Conservation (phyloP, 2,797 vertebrate species). For the Acanthurus lineatus region DNA sequence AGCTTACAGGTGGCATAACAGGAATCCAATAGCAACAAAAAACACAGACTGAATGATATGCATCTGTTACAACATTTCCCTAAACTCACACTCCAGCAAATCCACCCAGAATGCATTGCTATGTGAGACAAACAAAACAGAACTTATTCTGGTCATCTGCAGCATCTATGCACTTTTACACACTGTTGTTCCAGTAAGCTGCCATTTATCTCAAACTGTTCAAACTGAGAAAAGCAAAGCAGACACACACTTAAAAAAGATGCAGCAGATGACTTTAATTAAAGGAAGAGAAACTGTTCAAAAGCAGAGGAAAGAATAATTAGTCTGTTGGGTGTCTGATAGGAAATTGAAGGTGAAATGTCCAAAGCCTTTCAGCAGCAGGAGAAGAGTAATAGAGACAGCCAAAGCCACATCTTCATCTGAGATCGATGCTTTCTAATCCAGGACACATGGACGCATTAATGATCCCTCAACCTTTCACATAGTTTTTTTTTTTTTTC, state of each 20-base stretch:
- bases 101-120: neutral
- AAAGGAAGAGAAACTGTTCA: conserved; percentile 9
- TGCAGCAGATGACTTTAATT: conserved; percentile 17
- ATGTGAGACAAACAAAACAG: neutral
- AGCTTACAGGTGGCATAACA: neutral
- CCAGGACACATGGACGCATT: conserved; percentile 69
- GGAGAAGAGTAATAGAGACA: conserved; percentile 66
- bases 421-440: conserved; percentile 73
- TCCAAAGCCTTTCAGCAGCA: conserved; percentile 22
- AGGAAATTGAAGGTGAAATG: conserved; percentile 56
- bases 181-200: too few relatives aligned
- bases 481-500: conserved; percentile 2
- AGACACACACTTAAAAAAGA: conserved; percentile 6
- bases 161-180: neutral
- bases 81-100: neutral
- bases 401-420: conserved; percentile 64
- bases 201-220: too few relatives aligned
- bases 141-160: neutral
- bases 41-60: too few relatives aligned
- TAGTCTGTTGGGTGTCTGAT: conserved; percentile 17
- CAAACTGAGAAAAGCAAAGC: neutral
- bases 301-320: conserved; percentile 26
- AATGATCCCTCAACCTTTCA: conserved; percentile 66
- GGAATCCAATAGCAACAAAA: too few relatives aligned
- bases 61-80: neutral